A percentile compares a stretch with the other conserved stretches of the same genome.
Evolutionary conservation across 2,113 vertebrate species (phyloP).

Genomic region (Burhinus bistriatus): DNA sequence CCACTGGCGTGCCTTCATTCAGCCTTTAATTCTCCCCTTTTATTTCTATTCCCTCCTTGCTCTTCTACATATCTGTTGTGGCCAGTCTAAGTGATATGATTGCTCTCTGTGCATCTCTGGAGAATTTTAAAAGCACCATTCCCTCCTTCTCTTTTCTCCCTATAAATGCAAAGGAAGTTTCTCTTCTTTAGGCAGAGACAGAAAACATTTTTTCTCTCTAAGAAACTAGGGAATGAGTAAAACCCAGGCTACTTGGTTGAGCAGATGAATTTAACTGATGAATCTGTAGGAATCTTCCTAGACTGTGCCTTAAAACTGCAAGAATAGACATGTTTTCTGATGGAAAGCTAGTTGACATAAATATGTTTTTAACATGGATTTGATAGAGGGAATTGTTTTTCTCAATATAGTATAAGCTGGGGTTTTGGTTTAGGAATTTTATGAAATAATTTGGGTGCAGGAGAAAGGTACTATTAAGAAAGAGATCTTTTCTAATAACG

Average conservation of each 20-base stretch:
- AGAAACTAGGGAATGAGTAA: not conserved
- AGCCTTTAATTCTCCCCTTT: not conserved
- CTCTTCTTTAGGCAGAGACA: not conserved
- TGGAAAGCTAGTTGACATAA: not conserved
- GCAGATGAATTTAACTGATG: not conserved
- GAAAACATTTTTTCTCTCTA: not conserved
- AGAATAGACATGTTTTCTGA: not conserved
- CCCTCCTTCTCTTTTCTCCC: not conserved
- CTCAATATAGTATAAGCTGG: not conserved
- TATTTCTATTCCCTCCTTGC: not conserved
- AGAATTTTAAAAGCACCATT: conserved; percentile 2
- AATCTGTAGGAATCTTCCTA: not conserved
- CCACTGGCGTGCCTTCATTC: not conserved
- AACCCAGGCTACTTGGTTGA: fast-evolving
- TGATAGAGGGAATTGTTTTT: not conserved
- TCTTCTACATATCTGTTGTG: not conserved
- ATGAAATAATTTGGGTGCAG: not conserved
- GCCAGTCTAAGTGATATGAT: not conserved
- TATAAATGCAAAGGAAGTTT: not conserved
- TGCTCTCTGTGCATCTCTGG: not conserved
- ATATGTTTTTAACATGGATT: not conserved
- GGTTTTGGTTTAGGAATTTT: not conserved
- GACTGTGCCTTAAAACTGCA: not conserved
- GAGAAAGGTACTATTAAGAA: not conserved
- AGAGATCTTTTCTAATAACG: not conserved